These are phyloP conservation scores for Cyanoderma ruficeps DNA, from an alignment of 2,113 vertebrate genomes.

Conservation along the genomic window DNA sequence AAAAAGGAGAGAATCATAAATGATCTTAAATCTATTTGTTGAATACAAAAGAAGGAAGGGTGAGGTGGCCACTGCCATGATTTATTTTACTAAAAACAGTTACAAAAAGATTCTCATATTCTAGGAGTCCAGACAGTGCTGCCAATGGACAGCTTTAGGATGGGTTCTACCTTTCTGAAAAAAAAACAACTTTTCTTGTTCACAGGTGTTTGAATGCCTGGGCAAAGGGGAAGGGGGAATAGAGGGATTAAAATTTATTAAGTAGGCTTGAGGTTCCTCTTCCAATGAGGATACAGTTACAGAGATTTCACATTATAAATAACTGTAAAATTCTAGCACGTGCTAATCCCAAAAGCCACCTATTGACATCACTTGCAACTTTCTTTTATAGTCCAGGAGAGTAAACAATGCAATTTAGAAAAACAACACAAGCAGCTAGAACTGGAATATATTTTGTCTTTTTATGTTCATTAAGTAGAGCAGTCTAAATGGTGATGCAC, in stretches of 20 bases:
- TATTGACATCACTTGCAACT: neutral
- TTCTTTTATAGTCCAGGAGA: neutral
- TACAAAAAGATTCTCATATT: neutral
- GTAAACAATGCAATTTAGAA: neutral
- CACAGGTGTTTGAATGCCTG: neutral
- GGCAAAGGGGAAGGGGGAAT: neutral
- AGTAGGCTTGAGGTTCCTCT: neutral
- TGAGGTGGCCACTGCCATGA: neutral
- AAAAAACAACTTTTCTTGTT: neutral
- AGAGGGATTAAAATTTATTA: neutral
- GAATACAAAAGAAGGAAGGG: neutral
- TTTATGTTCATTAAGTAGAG: neutral
- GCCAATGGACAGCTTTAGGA: neutral
- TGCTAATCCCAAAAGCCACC: neutral
- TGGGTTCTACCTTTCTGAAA: neutral
- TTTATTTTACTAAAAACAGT: neutral
- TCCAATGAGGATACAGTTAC: neutral
- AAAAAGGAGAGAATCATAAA: neutral
- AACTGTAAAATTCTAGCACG: neutral
- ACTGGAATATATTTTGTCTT: neutral
- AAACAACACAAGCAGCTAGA: neutral
- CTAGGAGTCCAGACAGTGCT: neutral
- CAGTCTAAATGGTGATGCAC: neutral
- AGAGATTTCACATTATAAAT: neutral
- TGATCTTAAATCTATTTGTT: neutral